phyloP scores from a whole-genome alignment of 2,888 invertebrate species.

The Pristionchus exspectatus region DNA sequence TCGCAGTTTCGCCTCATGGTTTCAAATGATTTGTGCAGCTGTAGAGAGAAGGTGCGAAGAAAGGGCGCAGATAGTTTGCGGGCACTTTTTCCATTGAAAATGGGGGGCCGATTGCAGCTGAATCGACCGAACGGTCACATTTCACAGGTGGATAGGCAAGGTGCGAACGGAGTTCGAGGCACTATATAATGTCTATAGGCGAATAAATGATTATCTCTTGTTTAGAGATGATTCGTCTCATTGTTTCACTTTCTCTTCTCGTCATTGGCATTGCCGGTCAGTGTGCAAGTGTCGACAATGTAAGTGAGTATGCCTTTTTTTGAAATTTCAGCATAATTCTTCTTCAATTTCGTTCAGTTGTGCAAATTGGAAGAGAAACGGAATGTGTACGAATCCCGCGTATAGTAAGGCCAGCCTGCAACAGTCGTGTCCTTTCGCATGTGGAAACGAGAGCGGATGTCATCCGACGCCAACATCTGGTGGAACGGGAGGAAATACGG shows the following conservation, averaged over 20 bases:
- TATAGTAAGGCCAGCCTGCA: not conserved
- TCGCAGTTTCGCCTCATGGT: not conserved
- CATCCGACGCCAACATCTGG: not conserved
- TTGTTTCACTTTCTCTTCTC: not conserved
- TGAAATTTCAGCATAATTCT: not conserved
- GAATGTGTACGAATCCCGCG: conserved; percentile 1
- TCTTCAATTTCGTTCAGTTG: not conserved
- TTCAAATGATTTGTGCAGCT: not conserved
- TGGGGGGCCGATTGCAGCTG: not conserved
- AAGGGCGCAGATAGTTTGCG: not conserved
- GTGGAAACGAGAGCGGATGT: not conserved
- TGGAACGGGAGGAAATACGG: not conserved
- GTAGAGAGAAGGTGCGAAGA: not conserved
- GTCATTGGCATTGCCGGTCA: not conserved
- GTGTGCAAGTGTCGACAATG: not conserved
- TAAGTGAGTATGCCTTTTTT: not conserved
- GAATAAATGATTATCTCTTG: not conserved
- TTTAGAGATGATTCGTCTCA: not conserved
- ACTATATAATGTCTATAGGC: not conserved
- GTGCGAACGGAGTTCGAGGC: not conserved
- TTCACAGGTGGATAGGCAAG: not conserved
- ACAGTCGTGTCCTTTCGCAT: not conserved
- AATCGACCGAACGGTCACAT: not conserved
- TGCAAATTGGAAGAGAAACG: not conserved
- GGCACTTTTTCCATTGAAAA: not conserved